Conservation (phyloP, 2,888 invertebrate genomes). For the Platycheirus rosarum region DNA sequence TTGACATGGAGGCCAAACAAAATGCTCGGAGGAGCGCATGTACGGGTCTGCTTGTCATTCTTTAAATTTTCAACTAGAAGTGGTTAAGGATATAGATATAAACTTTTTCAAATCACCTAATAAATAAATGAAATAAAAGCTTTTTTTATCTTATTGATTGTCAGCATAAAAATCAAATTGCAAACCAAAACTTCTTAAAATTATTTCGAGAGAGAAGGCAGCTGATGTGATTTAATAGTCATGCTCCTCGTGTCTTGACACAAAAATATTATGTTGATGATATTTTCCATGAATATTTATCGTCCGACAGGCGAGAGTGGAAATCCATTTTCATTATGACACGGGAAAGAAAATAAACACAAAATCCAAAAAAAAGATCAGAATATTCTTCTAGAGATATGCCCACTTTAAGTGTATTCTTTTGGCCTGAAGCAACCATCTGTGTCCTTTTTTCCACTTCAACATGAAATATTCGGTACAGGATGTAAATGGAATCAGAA, state of each 20-base stretch:
- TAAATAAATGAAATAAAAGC: too few species aligned
- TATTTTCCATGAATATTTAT: conserved; percentile 37
- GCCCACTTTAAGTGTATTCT: background rate
- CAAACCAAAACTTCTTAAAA: conserved; percentile 4
- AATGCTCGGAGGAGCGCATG: too few species aligned
- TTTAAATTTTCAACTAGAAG: too few species aligned
- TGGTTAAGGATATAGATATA: too few species aligned
- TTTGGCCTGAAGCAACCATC: background rate
- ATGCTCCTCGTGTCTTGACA: conserved; percentile 9
- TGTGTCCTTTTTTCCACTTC: background rate
- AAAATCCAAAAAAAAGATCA: background rate
- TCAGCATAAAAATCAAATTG: conserved; percentile 17
- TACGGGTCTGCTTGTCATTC: too few species aligned
- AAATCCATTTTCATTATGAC: conserved; percentile 28
- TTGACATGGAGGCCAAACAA: too few species aligned
- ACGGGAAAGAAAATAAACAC: conserved; percentile 3
- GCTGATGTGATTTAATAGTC: conserved; percentile 9
- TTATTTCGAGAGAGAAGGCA: background rate
- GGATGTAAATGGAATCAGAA: conserved; percentile 1
- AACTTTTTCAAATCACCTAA: too few species aligned
- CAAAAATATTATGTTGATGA: conserved; percentile 19
- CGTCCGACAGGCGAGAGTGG: background rate
- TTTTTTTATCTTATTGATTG: conserved; percentile 13
- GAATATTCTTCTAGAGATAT: conserved; percentile 7
- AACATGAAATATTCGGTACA: background rate